phyloP scores from a whole-genome alignment of 1,140 invertebrate genomes.

The Polyergus mexicanus region DNA sequence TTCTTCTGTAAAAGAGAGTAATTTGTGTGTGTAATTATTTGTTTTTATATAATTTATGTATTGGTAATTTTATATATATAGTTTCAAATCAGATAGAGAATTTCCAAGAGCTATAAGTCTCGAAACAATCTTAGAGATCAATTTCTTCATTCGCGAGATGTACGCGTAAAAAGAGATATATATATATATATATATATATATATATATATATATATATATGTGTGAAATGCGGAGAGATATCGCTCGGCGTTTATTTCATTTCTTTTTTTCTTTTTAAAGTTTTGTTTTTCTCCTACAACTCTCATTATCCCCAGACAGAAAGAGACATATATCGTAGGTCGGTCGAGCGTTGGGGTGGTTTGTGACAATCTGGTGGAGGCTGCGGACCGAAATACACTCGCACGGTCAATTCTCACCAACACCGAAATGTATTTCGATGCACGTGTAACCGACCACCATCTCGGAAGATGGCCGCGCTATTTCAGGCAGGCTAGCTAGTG shows the following conservation, averaged over 20 bases:
- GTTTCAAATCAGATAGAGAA: too few relatives aligned
- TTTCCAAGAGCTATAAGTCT: too few relatives aligned
- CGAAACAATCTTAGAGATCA: too few relatives aligned
- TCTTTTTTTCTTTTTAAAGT: too few relatives aligned
- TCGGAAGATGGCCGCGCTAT: constrained; percentile 81
- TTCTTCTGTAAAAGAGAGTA: background rate
- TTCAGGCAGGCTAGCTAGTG: constrained; percentile 82
- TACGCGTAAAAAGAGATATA: too few relatives aligned
- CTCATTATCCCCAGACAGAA: constrained; percentile 9
- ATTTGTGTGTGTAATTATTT: background rate
- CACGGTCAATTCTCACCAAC: constrained; percentile 80
- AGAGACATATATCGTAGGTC: constrained; percentile 14
- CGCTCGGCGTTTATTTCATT: too few relatives aligned
- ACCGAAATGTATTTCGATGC: constrained; percentile 68
- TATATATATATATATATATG: too few relatives aligned
- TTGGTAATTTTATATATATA: too few relatives aligned
- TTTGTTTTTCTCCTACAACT: background rate
- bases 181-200: too few relatives aligned
- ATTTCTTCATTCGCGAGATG: too few relatives aligned
- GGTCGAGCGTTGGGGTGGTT: constrained; percentile 71
- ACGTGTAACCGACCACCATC: constrained; percentile 76
- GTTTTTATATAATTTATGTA: too few relatives aligned
- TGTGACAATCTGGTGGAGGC: constrained; percentile 78
- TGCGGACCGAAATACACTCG: constrained; percentile 83
- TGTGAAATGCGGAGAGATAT: too few relatives aligned